These are phyloP conservation scores for Paracanthobrama guichenoti DNA, from an alignment of 2,113 vertebrate species.

Conservation along the genomic window DNA sequence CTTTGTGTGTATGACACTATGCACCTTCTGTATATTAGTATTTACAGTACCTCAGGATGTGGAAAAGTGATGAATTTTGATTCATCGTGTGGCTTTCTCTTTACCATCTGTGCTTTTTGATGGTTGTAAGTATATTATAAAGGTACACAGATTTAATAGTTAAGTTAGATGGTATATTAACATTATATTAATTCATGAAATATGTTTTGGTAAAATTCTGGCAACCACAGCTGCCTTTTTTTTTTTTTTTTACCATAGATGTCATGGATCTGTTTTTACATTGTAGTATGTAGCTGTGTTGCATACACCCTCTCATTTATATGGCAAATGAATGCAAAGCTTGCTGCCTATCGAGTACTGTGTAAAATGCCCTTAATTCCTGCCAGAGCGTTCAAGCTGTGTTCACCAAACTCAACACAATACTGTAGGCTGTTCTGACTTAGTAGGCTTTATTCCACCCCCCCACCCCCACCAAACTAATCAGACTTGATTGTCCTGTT, in stretches of 20 bases:
- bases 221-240: no score
- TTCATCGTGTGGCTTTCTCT: no score
- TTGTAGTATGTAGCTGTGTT: not conserved
- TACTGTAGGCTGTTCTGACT: conserved; percentile 27
- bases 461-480: no score
- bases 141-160: not conserved
- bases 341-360: not conserved
- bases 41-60: no score
- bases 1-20: no score
- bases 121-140: no score
- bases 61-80: no score
- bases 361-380: conserved; percentile 30
- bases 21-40: no score
- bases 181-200: not conserved
- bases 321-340: conserved; percentile 28
- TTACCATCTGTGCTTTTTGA: no score
- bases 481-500: not conserved
- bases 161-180: not conserved
- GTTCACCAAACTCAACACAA: conserved; percentile 29
- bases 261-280: not conserved
- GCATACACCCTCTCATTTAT: not conserved
- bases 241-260: not conserved
- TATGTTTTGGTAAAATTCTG: no score
- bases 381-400: conserved; percentile 20
- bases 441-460: not conserved